These are phyloP conservation scores for Chelonia mydas DNA, from an alignment of 2,797 vertebrate species.

Conservation along the genomic window DNA sequence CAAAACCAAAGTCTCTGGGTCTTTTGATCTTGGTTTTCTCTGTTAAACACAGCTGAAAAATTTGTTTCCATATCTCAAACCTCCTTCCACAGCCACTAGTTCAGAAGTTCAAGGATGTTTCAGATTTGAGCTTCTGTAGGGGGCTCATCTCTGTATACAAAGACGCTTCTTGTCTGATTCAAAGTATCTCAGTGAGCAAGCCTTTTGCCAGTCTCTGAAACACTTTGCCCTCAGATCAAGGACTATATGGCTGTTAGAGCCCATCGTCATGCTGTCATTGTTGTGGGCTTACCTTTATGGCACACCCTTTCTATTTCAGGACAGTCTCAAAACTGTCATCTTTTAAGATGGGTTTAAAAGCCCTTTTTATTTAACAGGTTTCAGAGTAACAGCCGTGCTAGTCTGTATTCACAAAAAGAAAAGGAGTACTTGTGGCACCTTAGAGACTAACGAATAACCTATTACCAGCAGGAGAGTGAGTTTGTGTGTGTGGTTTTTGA, in stretches of 20 bases:
- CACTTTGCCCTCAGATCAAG: neutral
- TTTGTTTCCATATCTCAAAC: neutral
- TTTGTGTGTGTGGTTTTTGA: too few relatives aligned
- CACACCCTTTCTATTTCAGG: neutral
- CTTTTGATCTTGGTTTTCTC: neutral
- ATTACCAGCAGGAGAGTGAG: too few relatives aligned
- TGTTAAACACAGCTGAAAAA: neutral
- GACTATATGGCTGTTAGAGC: too few relatives aligned
- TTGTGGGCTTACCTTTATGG: neutral
- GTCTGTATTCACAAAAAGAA: too few relatives aligned
- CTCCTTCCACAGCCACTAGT: neutral
- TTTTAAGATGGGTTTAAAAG: neutral
- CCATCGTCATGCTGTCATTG: neutral
- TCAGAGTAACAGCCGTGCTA: too few relatives aligned
- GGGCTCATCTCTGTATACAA: neutral
- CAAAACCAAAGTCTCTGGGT: neutral
- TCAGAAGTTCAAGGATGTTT: neutral
- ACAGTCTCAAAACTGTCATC: neutral
- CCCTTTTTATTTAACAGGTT: neutral
- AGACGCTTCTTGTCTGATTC: neutral
- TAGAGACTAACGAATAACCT: too few relatives aligned
- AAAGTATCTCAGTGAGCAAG: neutral
- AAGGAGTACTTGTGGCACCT: too few relatives aligned
- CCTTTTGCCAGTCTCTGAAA: rapidly evolving
- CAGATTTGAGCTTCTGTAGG: neutral